Percentiles rank a stretch among this genome's conserved stretches.
phyloP scores from a whole-genome alignment of 2,797 vertebrate species.

The Calcarius lapponicus region DNA sequence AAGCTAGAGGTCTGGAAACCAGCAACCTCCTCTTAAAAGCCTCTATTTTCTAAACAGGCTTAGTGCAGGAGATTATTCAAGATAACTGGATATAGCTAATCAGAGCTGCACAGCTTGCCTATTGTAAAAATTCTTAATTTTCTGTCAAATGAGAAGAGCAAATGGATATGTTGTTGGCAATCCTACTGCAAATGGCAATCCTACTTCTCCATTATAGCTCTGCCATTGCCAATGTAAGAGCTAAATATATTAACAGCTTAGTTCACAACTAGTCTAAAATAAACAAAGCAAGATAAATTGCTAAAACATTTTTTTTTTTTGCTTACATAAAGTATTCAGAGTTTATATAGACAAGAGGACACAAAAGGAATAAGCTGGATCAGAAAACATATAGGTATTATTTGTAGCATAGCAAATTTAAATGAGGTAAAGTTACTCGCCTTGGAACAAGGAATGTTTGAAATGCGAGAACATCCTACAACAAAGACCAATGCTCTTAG shows the following conservation, averaged over 20 bases:
- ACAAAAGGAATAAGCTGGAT: background rate
- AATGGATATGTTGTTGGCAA: background rate
- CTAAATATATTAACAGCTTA: background rate
- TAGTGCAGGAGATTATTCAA: background rate
- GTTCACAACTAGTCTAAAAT: constrained; percentile 3
- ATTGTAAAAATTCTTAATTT: background rate
- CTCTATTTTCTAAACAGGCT: background rate
- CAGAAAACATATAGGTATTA: background rate
- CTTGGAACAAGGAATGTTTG: background rate
- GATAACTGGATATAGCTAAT: background rate
- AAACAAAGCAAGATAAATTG: background rate
- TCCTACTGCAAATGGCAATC: background rate
- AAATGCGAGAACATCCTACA: background rate
- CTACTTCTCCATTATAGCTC: background rate
- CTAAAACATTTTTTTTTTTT: background rate
- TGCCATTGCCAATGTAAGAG: background rate
- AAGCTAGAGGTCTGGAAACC: background rate
- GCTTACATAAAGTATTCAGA: background rate
- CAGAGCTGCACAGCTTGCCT: background rate
- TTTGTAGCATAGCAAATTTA: background rate
- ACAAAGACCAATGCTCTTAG: background rate
- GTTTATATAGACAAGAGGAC: background rate
- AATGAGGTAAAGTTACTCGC: background rate
- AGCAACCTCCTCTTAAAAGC: background rate
- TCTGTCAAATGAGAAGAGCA: background rate